Percentiles rank a stretch among this genome's conserved stretches.
phyloP scores from a whole-genome alignment of 2,797 vertebrate species.

The Coregonus suidteri region DNA sequence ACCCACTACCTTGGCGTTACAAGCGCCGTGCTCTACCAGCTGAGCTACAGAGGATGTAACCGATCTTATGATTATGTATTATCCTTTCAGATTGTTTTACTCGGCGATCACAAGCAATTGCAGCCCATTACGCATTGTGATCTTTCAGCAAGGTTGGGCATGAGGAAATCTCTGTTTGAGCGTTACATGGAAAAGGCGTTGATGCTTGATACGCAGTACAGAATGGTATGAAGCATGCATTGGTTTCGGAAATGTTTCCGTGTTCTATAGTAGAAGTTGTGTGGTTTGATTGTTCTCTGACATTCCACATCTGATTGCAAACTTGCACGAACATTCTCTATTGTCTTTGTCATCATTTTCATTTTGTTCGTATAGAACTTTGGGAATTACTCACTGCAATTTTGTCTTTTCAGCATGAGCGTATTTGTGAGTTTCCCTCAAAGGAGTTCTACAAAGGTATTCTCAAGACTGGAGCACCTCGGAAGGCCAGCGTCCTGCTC shows the following conservation, averaged over 20 bases:
- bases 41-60: not conserved
- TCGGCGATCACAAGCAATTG: slow-evolving; percentile 85
- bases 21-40: too few relatives aligned
- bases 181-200: slow-evolving; percentile 67
- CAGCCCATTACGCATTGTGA: slow-evolving; percentile 75
- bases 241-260: not conserved
- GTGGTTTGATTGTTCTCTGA: not conserved
- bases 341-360: not conserved
- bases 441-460: slow-evolving; percentile 68
- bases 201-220: slow-evolving; percentile 82
- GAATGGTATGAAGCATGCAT: slow-evolving; percentile 74
- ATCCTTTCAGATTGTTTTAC: slow-evolving; percentile 76
- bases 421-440: slow-evolving; percentile 81
- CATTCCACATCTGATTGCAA: not conserved
- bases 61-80: not conserved
- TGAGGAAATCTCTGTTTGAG: slow-evolving; percentile 82
- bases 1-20: too few relatives aligned
- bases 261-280: not conserved
- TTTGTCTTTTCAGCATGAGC: slow-evolving; percentile 67
- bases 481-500: slow-evolving; percentile 58
- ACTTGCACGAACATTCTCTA: not conserved
- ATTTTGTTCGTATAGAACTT: not conserved
- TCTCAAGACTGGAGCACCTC: slow-evolving; percentile 56
- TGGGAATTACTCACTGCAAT: not conserved
- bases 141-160: slow-evolving; percentile 70